These are phyloP conservation scores for Cylas formicarius DNA, from an alignment of 1,140 invertebrate species.

Conservation along the genomic window DNA sequence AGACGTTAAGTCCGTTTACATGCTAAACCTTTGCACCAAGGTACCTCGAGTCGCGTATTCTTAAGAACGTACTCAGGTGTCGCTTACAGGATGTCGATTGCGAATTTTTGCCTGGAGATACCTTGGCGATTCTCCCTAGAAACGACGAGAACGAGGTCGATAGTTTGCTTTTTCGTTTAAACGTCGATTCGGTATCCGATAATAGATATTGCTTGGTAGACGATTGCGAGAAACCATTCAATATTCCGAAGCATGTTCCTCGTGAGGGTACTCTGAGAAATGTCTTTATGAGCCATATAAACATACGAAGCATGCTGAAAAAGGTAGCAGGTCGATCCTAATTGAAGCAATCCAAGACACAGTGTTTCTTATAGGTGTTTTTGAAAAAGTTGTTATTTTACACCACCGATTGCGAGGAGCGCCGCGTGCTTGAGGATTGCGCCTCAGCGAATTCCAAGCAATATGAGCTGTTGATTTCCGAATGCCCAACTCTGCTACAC, in stretches of 20 bases:
- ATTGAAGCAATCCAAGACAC: neutral
- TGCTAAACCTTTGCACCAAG: conserved; percentile 21
- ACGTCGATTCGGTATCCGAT: conserved; percentile 17
- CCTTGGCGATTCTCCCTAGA: conserved; percentile 32
- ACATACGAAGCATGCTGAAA: conserved; percentile 43
- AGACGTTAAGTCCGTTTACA: conserved; percentile 28
- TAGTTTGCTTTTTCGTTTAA: conserved; percentile 26
- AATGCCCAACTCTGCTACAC: conserved; percentile 54
- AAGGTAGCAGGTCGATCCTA: conserved; percentile 40
- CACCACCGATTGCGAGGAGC: conserved; percentile 54
- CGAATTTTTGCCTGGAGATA: conserved; percentile 32
- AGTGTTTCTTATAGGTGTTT: conserved; percentile 48
- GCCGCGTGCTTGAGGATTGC: conserved; percentile 53
- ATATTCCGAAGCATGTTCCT: conserved; percentile 44
- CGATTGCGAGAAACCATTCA: conserved; percentile 30
- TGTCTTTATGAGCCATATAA: conserved; percentile 41
- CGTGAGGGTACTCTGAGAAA: conserved; percentile 38
- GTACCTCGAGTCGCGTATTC: too few species aligned
- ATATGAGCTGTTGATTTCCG: conserved; percentile 54
- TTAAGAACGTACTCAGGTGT: conserved; percentile 4
- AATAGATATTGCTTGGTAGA: conserved; percentile 21
- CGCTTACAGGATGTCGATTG: conserved; percentile 20
- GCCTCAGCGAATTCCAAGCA: conserved; percentile 56
- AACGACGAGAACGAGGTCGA: conserved; percentile 31
- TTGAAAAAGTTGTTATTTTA: conserved; percentile 53